Percentiles rank a stretch among this genome's conserved stretches.
phyloP scores from a whole-genome alignment of 2,888 invertebrate species.

The Aporophyla lueneburgensis region DNA sequence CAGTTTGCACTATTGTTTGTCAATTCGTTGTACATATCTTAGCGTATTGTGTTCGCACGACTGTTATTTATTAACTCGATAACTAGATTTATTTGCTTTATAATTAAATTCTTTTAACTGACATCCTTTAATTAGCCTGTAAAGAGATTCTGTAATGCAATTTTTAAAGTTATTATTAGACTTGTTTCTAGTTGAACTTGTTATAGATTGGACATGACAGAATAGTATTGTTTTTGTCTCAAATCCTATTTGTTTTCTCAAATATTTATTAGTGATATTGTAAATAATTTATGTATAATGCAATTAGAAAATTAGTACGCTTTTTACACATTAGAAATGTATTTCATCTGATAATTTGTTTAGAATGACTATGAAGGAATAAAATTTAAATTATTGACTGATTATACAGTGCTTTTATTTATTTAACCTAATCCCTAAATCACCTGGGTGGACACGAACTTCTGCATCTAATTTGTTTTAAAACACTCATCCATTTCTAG shows the following conservation, averaged over 20 bases:
- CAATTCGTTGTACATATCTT: slow-evolving; percentile 79
- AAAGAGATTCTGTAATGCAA: slow-evolving; percentile 60
- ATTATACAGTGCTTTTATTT: slow-evolving; percentile 68
- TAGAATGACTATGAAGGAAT: slow-evolving; percentile 78
- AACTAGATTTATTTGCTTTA: slow-evolving; percentile 63
- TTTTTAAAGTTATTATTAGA: slow-evolving; percentile 53
- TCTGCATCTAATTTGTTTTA: not conserved
- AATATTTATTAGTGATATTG: slow-evolving; percentile 72
- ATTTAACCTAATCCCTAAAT: not conserved
- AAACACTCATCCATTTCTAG: not conserved
- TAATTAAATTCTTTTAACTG: slow-evolving; percentile 33
- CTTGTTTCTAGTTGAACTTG: slow-evolving; percentile 60
- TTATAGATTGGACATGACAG: slow-evolving; percentile 56
- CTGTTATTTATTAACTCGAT: slow-evolving; percentile 68
- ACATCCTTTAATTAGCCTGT: slow-evolving; percentile 47
- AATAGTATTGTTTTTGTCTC: slow-evolving; percentile 63
- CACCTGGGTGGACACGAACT: not conserved
- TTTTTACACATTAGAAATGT: slow-evolving; percentile 82
- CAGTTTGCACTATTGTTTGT: slow-evolving; percentile 70
- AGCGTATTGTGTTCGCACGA: slow-evolving; percentile 67
- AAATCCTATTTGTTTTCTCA: slow-evolving; percentile 69
- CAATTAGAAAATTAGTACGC: slow-evolving; percentile 82
- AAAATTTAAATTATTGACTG: slow-evolving; percentile 87
- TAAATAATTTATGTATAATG: slow-evolving; percentile 78
- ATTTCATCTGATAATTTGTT: slow-evolving; percentile 77